Evolutionary conservation across 2,888 invertebrate genomes (phyloP).

Genomic region (Alloscopus bannaensis): DNA sequence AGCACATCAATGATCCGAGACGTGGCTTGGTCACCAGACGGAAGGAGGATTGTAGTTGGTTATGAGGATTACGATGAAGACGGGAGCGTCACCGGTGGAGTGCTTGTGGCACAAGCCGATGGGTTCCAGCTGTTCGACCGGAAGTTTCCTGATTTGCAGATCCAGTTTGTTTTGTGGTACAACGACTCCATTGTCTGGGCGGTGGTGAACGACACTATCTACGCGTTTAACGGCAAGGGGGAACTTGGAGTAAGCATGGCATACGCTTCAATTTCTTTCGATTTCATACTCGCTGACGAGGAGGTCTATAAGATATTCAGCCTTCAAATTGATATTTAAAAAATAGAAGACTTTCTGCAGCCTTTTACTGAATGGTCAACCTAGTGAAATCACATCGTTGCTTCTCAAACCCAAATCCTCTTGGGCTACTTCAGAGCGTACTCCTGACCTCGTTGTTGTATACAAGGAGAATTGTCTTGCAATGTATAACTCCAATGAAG

Average conservation of each 20-base stretch:
- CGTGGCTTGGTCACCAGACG: constrained; percentile 50
- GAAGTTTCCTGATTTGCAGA: constrained; percentile 43
- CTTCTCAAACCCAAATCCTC: constrained; percentile 38
- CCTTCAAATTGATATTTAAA: neutral
- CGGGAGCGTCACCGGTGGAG: constrained; percentile 40
- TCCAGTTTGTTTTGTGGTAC: constrained; percentile 40
- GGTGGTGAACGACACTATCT: constrained; percentile 21
- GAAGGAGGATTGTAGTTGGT: constrained; percentile 31
- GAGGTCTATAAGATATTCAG: too few relatives aligned
- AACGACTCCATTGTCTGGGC: constrained; percentile 28
- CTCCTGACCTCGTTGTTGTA: constrained; percentile 27
- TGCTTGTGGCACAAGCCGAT: constrained; percentile 24
- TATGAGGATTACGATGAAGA: constrained; percentile 46
- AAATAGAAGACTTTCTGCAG: constrained; percentile 21
- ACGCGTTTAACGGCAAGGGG: constrained; percentile 27
- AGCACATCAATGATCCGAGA: constrained; percentile 45
- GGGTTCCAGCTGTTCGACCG: constrained; percentile 41
- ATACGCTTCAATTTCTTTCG: too few relatives aligned
- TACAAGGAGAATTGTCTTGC: constrained; percentile 46
- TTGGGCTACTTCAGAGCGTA: constrained; percentile 23
- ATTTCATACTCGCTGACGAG: too few relatives aligned
- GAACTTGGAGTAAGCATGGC: constrained; percentile 35
- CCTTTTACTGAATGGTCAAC: constrained; percentile 9
- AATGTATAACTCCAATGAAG: constrained; percentile 10
- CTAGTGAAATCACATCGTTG: constrained; percentile 28